A percentile compares a stretch with the other conserved stretches of the same genome.
These are phyloP conservation scores for Zosterops hypoxanthus DNA, from an alignment of 2,113 vertebrate species.

Conservation along the genomic window DNA sequence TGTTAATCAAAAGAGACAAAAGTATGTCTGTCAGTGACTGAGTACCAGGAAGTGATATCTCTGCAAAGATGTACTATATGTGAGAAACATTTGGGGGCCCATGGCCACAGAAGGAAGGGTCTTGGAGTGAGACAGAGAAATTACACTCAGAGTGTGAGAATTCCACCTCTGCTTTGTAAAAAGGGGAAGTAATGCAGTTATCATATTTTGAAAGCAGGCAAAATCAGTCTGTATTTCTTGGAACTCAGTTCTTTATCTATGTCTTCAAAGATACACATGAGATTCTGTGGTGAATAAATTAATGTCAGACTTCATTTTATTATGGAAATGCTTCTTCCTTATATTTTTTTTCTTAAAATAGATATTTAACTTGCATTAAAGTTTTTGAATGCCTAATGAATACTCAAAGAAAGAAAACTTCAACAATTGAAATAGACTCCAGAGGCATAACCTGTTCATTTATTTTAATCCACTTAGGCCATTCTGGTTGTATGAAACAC, in stretches of 20 bases:
- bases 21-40: not conserved
- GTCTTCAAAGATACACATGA: not conserved
- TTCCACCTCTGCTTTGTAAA: not conserved
- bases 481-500: not conserved
- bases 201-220: not conserved
- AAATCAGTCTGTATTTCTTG: not conserved
- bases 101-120: not conserved
- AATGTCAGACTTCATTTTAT: not conserved
- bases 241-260: not conserved
- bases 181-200: not conserved
- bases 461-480: not conserved
- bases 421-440: not conserved
- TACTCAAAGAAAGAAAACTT: not conserved
- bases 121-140: not conserved
- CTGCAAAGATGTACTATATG: not conserved
- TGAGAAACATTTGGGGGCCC: not conserved
- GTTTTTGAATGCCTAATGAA: not conserved
- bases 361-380: not conserved
- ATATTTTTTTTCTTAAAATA: not conserved
- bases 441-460: not conserved
- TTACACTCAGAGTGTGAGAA: not conserved
- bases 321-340: not conserved
- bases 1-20: not conserved
- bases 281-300: not conserved
- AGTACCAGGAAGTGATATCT: not conserved